Percentiles rank a stretch among this genome's conserved stretches.
Conservation (phyloP, 2,888 invertebrate species). For the Hanleya hanleyi region DNA sequence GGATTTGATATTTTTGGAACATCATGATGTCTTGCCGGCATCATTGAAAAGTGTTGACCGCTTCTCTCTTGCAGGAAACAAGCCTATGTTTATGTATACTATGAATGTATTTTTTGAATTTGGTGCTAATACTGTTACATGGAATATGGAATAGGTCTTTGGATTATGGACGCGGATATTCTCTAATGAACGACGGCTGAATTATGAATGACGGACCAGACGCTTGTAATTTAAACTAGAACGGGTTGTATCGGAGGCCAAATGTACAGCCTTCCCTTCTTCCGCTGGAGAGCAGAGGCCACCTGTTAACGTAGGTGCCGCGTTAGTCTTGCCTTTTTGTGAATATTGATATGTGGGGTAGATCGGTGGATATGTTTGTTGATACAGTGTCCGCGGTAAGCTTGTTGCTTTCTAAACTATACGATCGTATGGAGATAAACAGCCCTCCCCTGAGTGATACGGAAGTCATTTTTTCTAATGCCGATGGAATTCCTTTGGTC, state of each 20-base stretch:
- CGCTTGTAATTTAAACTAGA: background rate
- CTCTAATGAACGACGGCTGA: no score
- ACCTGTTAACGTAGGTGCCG: background rate
- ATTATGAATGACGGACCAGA: no score
- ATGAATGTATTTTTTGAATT: no score
- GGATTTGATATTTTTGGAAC: no score
- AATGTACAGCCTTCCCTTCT: background rate
- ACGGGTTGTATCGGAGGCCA: background rate
- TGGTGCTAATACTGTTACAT: no score
- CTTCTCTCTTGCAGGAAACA: no score
- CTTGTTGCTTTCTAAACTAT: background rate
- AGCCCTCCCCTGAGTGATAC: background rate
- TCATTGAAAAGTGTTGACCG: no score
- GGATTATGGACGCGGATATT: no score
- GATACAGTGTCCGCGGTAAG: background rate
- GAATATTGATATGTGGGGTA: background rate
- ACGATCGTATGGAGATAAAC: background rate
- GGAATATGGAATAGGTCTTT: no score
- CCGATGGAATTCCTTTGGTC: constrained; percentile 19
- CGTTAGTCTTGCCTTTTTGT: background rate
- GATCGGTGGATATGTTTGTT: background rate
- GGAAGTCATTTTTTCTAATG: background rate
- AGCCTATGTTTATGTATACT: no score
- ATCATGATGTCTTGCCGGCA: no score
- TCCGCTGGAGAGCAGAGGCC: no score